These are phyloP conservation scores for Cantharis flavilabris DNA, from an alignment of 2,888 invertebrate species.

Conservation along the genomic window DNA sequence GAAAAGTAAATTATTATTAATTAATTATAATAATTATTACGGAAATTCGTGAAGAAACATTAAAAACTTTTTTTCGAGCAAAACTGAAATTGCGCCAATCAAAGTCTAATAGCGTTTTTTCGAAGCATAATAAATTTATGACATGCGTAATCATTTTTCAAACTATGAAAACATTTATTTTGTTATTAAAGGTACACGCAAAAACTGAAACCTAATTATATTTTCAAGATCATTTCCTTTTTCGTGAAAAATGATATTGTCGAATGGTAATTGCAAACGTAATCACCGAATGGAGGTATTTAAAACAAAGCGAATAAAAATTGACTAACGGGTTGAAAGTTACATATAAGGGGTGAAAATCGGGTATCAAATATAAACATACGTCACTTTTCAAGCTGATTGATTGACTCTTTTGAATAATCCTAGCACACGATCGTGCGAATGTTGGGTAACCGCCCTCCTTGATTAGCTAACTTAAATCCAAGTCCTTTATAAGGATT, in stretches of 20 bases:
- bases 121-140: not conserved
- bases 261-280: not conserved
- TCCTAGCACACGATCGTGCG: slow-evolving; percentile 38
- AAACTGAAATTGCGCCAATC: not conserved
- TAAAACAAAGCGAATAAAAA: not conserved
- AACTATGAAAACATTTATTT: not conserved
- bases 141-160: not conserved
- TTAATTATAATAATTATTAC: not conserved
- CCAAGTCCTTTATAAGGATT: slow-evolving; percentile 27
- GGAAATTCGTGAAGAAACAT: not conserved
- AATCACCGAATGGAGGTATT: not conserved
- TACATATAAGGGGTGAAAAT: slow-evolving; percentile 7
- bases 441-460: slow-evolving; percentile 33
- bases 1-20: not conserved
- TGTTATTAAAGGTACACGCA: not conserved
- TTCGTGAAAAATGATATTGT: not conserved
- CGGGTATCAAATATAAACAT: slow-evolving; percentile 29
- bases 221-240: not conserved
- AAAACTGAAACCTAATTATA: not conserved
- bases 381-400: slow-evolving; percentile 43
- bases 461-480: slow-evolving; percentile 27
- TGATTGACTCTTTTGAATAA: slow-evolving; percentile 44
- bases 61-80: not conserved
- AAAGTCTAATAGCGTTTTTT: not conserved
- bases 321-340: not conserved